A percentile compares a stretch with the other conserved stretches of the same genome.
phyloP scores from a whole-genome alignment of 1,140 invertebrate species.

The Drosophila azteca region DNA sequence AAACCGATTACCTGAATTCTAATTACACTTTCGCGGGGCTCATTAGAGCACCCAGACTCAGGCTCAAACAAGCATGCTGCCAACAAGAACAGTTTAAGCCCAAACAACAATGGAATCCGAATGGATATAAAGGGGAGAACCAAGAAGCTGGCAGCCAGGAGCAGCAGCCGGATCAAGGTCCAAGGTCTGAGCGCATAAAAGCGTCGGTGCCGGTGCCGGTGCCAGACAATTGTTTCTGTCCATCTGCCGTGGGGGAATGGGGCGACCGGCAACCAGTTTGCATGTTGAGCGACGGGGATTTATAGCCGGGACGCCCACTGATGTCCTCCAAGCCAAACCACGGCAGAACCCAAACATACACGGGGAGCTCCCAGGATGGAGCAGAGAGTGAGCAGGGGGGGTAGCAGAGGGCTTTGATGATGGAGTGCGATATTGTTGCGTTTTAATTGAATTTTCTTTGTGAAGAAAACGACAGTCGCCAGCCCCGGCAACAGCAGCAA shows the following conservation, averaged over 20 bases:
- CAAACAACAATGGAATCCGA: conserved; percentile 18
- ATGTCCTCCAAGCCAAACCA: conserved; percentile 7
- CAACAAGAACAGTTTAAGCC: conserved; percentile 17
- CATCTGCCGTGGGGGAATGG: background rate
- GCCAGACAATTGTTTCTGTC: conserved; percentile 11
- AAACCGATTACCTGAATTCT: conserved; percentile 66
- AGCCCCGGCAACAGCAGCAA: conserved; percentile 14
- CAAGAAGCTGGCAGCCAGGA: too few relatives aligned
- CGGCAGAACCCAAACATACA: conserved; percentile 6
- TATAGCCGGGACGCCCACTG: conserved; percentile 60
- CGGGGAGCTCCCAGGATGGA: background rate
- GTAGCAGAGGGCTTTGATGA: conserved; percentile 64
- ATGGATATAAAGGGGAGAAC: background rate
- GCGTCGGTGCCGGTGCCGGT: conserved; percentile 3
- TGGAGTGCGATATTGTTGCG: conserved; percentile 82
- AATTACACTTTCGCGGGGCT: conserved; percentile 66
- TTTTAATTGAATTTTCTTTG: conserved; percentile 84
- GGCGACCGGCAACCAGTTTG: conserved; percentile 27
- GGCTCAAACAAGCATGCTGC: background rate
- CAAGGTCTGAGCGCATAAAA: conserved; percentile 32
- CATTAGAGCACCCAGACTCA: conserved; percentile 41
- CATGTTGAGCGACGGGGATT: conserved; percentile 75
- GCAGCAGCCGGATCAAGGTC: background rate
- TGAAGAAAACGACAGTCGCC: conserved; percentile 31
- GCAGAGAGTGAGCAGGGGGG: conserved; percentile 8